Conservation (phyloP, 2,888 invertebrate genomes). For the Caradrina clavipalpis region DNA sequence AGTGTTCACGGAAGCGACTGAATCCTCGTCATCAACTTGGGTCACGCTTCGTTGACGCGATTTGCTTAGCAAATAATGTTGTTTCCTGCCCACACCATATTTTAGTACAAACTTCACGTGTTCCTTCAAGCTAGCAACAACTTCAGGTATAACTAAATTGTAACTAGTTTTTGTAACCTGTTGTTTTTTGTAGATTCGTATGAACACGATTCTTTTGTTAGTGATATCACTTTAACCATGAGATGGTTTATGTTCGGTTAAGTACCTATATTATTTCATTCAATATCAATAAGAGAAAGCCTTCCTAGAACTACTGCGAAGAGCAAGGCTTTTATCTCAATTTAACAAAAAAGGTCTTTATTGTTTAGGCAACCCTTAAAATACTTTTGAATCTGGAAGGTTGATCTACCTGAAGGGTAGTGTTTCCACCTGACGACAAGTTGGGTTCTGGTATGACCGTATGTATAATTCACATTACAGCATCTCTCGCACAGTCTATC, state of each 20-base stretch:
- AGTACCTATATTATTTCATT: slow-evolving; percentile 3
- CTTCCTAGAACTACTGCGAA: background rate
- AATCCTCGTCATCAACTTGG: slow-evolving; percentile 73
- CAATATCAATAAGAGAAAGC: background rate
- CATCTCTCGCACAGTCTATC: slow-evolving; percentile 75
- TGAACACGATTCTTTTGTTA: slow-evolving; percentile 21
- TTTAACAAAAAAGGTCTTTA: background rate
- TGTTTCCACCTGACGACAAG: slow-evolving; percentile 74
- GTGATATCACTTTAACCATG: background rate
- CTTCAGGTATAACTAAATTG: slow-evolving; percentile 35
- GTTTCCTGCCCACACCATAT: slow-evolving; percentile 73
- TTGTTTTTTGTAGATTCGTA: slow-evolving; percentile 32
- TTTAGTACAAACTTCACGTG: slow-evolving; percentile 63
- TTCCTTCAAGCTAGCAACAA: slow-evolving; percentile 55
- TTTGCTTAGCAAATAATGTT: slow-evolving; percentile 81
- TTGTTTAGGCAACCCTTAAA: slow-evolving; percentile 6
- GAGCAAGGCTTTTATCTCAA: background rate
- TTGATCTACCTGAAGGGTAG: slow-evolving; percentile 56
- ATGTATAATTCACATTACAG: slow-evolving; percentile 84
- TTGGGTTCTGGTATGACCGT: slow-evolving; percentile 75
- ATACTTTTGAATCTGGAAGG: slow-evolving; percentile 33
- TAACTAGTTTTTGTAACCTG: slow-evolving; percentile 30
- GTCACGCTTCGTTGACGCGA: slow-evolving; percentile 82
- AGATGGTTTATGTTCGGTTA: background rate
- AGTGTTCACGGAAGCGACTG: slow-evolving; percentile 76